Evolutionary conservation across 2,113 vertebrate genomes (phyloP), one percentile per base, ranked within the genome.

Genomic region (Entomyzon cyanotis): DNA sequence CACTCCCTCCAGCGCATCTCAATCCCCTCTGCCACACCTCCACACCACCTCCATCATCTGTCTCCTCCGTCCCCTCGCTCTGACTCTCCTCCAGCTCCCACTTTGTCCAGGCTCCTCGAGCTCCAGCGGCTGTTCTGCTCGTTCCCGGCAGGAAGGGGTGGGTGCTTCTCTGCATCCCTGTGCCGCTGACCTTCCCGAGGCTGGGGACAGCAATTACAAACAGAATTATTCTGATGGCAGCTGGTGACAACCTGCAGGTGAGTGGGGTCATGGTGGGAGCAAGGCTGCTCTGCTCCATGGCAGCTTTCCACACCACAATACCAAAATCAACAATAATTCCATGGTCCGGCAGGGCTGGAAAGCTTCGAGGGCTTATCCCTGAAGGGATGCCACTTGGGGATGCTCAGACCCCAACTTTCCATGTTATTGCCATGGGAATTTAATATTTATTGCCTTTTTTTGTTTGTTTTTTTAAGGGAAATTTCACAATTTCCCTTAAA

Each of bases 311-410:
- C 2, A 0, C 12, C 59, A 6, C 7, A 2, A 10, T 47, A 22
- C 10, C 33, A 3, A 19, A 49, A 47, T 33, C 2, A 11, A 1
- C 62, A 10, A 7, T 7, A 23, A 15, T 18, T 20, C 60, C 0
- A 0, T 11, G 49, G 27, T 23, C 35, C 0, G 0, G 10, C 7
- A 0, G 1, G 35, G 16, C 63, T 42, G 49, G 50, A 53, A 55
- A 10, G 11, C 4, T 50, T 6, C 4, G 13, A 13, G 37, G 4
- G 27, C 8, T 39, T 27, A 33, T 28, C 30, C 10, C 63, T 47
- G 41, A 22, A 7, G 28, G 30, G 52, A 27, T 28, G 24, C 4
- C 17, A 3, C 22, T 19, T 6, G 7, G 15, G 7, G 30, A 7
- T 12, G 14, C 15, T 3, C 28, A 65, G 31, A 52, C 2, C 14